These are phyloP conservation scores for Antechinus stuartii DNA, from an alignment of 2,113 vertebrate species.

Conservation along the genomic window DNA sequence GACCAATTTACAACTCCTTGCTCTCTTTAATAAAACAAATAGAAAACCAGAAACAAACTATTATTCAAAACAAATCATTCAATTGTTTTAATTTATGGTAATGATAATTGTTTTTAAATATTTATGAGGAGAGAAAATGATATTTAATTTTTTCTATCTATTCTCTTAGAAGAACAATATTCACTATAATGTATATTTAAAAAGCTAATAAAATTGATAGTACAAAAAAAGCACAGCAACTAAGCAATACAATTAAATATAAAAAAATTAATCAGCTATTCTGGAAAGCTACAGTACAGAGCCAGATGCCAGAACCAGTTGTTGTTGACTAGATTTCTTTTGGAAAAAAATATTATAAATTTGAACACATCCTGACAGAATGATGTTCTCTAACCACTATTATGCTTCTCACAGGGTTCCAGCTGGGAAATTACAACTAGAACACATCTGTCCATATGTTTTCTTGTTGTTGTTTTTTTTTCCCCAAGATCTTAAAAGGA, in stretches of 20 bases:
- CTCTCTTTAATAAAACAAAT: background rate
- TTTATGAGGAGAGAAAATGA: background rate
- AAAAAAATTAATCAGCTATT: constrained; percentile 60
- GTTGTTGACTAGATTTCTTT: constrained; percentile 61
- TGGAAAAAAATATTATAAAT: constrained; percentile 51
- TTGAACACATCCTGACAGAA: constrained; percentile 58
- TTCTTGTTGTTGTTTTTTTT: constrained; percentile 25
- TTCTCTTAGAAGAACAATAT: background rate
- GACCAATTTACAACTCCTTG: background rate
- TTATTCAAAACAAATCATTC: background rate
- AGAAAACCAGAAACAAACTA: background rate
- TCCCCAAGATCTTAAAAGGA: constrained; percentile 75
- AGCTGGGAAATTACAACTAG: constrained; percentile 73
- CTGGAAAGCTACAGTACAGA: constrained; percentile 54
- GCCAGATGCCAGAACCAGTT: constrained; percentile 70
- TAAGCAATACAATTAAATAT: background rate
- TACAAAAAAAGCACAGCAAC: background rate
- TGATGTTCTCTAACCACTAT: constrained; percentile 57
- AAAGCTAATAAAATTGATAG: constrained; percentile 13
- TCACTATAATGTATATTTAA: constrained; percentile 30
- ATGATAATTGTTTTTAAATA: background rate
- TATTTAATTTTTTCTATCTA: background rate
- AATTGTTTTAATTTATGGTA: background rate
- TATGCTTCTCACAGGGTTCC: constrained; percentile 62
- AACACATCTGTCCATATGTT: constrained; percentile 79